A percentile compares a stretch with the other conserved stretches of the same genome.
phyloP scores from a whole-genome alignment of 2,797 vertebrate genomes.

The Sarcoramphus papa region DNA sequence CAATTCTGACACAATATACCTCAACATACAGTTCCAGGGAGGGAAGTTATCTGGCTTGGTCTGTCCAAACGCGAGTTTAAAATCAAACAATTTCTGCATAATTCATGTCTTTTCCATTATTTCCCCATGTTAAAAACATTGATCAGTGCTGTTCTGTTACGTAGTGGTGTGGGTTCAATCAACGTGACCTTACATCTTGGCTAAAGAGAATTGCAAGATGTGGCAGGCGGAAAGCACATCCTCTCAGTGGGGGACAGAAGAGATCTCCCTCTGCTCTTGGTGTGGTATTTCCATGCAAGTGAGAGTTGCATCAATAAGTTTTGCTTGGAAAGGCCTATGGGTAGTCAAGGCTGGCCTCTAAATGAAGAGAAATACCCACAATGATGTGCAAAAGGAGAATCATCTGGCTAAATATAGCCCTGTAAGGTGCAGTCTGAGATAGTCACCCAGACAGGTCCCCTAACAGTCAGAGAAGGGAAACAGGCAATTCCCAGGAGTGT shows the following conservation, averaged over 20 bases:
- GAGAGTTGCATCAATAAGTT: not conserved
- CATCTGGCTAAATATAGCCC: not conserved
- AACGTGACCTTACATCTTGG: not conserved
- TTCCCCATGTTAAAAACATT: not conserved
- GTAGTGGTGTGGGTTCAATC: not conserved
- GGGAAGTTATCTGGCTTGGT: rapidly evolving
- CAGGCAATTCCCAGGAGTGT: not conserved
- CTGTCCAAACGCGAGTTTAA: not conserved
- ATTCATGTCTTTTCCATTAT: not conserved
- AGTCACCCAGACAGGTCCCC: not conserved
- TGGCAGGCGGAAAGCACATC: not conserved
- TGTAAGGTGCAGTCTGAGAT: not conserved
- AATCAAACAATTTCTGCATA: not conserved
- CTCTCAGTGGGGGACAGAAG: not conserved
- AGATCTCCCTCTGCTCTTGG: not conserved
- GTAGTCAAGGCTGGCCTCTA: not conserved
- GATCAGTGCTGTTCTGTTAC: not conserved
- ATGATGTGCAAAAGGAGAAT: not conserved
- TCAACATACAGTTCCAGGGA: not conserved
- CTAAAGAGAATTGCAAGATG: not conserved
- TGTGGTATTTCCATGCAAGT: not conserved
- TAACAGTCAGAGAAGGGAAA: not conserved
- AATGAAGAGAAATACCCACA: not conserved
- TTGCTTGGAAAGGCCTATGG: not conserved
- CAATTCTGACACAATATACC: not conserved